phyloP scores from a whole-genome alignment of 2,888 invertebrate species.

The Gortyna flavago region DNA sequence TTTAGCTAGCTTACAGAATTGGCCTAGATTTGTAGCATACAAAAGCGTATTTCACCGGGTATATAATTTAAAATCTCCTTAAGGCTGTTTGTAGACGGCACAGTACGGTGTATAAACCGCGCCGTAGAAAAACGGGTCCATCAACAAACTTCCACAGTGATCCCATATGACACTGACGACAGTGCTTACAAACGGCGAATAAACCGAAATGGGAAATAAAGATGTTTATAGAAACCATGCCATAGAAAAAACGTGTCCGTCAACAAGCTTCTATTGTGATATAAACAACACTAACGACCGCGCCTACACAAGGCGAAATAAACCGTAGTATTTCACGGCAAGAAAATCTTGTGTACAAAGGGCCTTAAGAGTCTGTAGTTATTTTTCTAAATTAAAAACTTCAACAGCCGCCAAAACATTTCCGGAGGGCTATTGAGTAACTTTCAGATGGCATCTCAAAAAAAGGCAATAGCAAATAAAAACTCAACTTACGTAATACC shows the following conservation, averaged over 20 bases:
- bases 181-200: too few relatives aligned
- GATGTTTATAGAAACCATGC: too few relatives aligned
- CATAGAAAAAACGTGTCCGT: too few relatives aligned
- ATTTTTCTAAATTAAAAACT: not conserved
- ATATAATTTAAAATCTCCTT: not conserved
- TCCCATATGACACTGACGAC: too few relatives aligned
- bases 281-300: too few relatives aligned
- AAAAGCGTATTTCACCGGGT: not conserved
- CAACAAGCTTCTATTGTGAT: too few relatives aligned
- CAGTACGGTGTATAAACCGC: too few relatives aligned
- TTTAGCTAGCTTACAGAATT: not conserved
- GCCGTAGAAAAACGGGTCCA: not conserved
- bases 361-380: not conserved
- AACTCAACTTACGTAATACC: slow-evolving; percentile 52
- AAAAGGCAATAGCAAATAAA: slow-evolving; percentile 32
- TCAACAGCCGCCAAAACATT: not conserved
- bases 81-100: too few relatives aligned
- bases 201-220: too few relatives aligned
- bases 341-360: too few relatives aligned
- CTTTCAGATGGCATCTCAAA: not conserved
- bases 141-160: not conserved
- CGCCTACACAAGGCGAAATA: too few relatives aligned
- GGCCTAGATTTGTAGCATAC: not conserved
- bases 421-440: not conserved
- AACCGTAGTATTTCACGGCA: too few relatives aligned